Percentiles rank a stretch among this genome's conserved stretches.
Conservation (phyloP, 1,140 invertebrate genomes). For the Leguminivora glycinivorella region DNA sequence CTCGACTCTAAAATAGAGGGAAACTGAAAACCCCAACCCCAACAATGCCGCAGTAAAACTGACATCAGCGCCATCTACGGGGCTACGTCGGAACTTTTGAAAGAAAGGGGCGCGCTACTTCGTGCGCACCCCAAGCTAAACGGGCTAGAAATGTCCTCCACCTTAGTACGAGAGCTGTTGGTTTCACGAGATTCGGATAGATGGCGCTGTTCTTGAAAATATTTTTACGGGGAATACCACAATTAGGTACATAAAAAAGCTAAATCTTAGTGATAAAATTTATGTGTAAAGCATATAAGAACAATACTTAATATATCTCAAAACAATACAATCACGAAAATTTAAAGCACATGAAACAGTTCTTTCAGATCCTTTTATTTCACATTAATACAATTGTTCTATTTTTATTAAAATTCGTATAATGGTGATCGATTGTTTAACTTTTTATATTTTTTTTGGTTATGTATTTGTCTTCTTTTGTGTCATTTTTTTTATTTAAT, state of each 20-base stretch:
- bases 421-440: too few relatives aligned
- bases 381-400: too few relatives aligned
- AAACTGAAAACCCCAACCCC: background rate
- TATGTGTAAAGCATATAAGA: too few relatives aligned
- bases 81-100: background rate
- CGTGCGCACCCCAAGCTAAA: background rate
- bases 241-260: background rate
- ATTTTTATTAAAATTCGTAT: too few relatives aligned
- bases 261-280: background rate
- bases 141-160: background rate
- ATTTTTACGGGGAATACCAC: background rate
- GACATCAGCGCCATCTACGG: constrained; percentile 2
- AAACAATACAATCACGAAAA: too few relatives aligned
- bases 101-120: background rate
- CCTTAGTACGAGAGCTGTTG: background rate
- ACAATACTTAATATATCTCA: too few relatives aligned
- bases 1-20: background rate
- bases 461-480: too few relatives aligned
- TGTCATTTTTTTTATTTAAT: too few relatives aligned
- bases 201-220: background rate
- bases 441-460: too few relatives aligned
- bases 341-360: too few relatives aligned
- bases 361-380: too few relatives aligned
- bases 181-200: background rate
- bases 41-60: background rate